phyloP scores from a whole-genome alignment of 2,113 vertebrate species.

The Pseudonaja textilis region DNA sequence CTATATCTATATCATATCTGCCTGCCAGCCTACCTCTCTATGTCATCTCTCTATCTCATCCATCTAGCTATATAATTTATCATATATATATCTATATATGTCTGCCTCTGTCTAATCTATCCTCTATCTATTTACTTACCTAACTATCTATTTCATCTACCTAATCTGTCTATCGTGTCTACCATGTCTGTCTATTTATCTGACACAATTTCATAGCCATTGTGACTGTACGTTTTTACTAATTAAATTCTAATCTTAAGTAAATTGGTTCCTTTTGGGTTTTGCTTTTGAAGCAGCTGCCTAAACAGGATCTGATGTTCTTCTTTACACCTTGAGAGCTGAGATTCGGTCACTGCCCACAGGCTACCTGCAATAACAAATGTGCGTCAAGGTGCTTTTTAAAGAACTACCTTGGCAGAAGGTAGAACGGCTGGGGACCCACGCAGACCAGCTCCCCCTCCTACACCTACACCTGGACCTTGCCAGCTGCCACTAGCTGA shows the following conservation, averaged over 20 bases:
- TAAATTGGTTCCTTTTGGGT: neutral
- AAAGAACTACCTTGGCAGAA: neutral
- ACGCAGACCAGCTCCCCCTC: neutral
- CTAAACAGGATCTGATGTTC: neutral
- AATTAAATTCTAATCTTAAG: neutral
- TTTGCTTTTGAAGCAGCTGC: neutral
- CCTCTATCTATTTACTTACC: too few species aligned
- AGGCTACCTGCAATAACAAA: neutral
- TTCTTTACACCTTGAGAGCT: neutral
- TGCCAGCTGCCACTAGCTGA: neutral
- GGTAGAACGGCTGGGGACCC: neutral
- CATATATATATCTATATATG: too few species aligned
- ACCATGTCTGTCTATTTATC: neutral
- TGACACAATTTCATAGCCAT: neutral
- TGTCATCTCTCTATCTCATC: too few species aligned
- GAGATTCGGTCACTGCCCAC: neutral
- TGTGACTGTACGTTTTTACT: neutral
- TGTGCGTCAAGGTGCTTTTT: neutral
- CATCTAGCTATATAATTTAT: too few species aligned
- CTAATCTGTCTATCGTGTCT: too few species aligned
- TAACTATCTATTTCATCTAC: too few species aligned
- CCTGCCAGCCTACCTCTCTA: too few species aligned
- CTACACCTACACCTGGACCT: neutral
- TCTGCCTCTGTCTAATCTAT: too few species aligned
- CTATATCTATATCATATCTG: too few species aligned